Conservation (phyloP, 2,888 invertebrate genomes). For the Dolichopus griseipennis region DNA sequence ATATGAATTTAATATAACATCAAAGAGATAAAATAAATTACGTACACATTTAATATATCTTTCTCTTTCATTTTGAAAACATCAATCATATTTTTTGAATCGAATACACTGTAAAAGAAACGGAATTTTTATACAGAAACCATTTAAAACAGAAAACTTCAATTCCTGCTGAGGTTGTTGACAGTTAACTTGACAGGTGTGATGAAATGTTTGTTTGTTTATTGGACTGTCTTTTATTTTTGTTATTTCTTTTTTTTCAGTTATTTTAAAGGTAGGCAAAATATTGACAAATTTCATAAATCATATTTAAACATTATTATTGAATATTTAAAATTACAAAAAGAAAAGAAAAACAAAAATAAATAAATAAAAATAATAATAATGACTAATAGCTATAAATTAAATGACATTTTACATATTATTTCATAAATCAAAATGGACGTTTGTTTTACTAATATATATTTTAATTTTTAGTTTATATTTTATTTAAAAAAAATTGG, state of each 20-base stretch:
- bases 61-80: no score
- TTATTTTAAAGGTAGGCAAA: no score
- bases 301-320: no score
- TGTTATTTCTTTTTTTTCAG: no score
- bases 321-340: no score
- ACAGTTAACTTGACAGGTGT: conserved; percentile 1
- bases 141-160: neutral
- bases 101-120: neutral
- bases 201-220: neutral
- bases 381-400: neutral
- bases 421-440: neutral
- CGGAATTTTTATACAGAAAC: neutral
- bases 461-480: neutral
- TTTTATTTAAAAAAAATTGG: no score
- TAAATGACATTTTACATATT: neutral
- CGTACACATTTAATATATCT: no score
- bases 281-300: no score
- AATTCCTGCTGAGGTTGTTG: conserved; percentile 1
- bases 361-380: no score
- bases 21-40: neutral
- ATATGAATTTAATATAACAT: neutral
- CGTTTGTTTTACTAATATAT: neutral
- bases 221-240: no score
- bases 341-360: no score
- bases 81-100: neutral